Evolutionary conservation across 2,797 vertebrate genomes (phyloP), one percentile per base, ranked within the genome.

Genomic region (Xyrichtys novacula): DNA sequence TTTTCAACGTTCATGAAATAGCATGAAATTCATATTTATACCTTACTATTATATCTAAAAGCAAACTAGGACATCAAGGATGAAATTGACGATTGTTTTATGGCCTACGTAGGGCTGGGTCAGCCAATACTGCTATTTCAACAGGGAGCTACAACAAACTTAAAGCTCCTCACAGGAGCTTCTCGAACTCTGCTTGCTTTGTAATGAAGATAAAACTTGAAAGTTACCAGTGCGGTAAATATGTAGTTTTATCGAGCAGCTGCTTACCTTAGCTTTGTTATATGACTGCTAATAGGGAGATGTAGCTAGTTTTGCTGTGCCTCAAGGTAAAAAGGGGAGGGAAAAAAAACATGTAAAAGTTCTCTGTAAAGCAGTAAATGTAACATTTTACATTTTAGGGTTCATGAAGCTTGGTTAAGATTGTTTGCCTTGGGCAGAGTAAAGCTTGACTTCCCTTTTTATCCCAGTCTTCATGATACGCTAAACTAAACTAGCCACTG

Each of bases 341-440:
- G 1, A 15, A 36, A 47, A 47, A 1, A n/a, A n/a, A n/a, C n/a
- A n/a, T n/a, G n/a, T n/a, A n/a, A n/a, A n/a, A n/a, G n/a, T n/a
- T n/a, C n/a, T n/a, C n/a, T n/a, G n/a, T n/a, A n/a, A n/a, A n/a
- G n/a, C n/a, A n/a, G n/a, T n/a, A n/a, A n/a, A n/a, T n/a, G n/a
- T n/a, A n/a, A n/a, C n/a, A n/a, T n/a, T 0, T n/a, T 9, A 6
- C 2, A 9, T 57, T n/a, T 19, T 26, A 3, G 12, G 5, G 17
- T 53, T 29, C 19, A n/a, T 16, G 19, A n/a, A n/a, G n/a, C n/a
- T 23, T 11, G 29, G 50, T 53, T 14, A 3, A 23, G 15, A 5
- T 10, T 36, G 38, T 29, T 26, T 9, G 2, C 11, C n/a, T 28
- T 26, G 23, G 23, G 26, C 22, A 25, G 20, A 46, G 16, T 42